phyloP scores from a whole-genome alignment of 2,888 invertebrate species.

The Meloe dianella region DNA sequence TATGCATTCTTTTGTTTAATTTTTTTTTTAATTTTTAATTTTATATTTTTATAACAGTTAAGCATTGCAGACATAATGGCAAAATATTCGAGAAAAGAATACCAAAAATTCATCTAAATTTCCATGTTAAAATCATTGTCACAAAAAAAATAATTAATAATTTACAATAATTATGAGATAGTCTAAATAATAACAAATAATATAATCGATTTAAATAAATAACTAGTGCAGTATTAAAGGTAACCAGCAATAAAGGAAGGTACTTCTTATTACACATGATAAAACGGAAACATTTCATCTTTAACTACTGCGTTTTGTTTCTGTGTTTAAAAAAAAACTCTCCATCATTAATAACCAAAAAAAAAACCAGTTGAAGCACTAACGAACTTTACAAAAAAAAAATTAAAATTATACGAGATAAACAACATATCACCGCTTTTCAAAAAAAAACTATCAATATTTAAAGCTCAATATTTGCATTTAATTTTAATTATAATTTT shows the following conservation, averaged over 20 bases:
- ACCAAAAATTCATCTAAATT: conserved; percentile 26
- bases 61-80: conserved; percentile 64
- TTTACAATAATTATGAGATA: conserved; percentile 9
- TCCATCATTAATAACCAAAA: not conserved
- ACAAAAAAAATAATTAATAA: conserved; percentile 14
- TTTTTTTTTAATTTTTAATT: conserved; percentile 46
- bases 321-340: no score
- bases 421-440: not conserved
- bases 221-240: conserved; percentile 25
- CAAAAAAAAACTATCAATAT: not conserved
- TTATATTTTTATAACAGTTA: conserved; percentile 66
- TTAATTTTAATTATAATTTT: not conserved
- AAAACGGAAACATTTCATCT: conserved; percentile 12
- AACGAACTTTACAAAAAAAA: not conserved
- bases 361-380: no score
- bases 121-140: not conserved
- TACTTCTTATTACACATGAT: conserved; percentile 11
- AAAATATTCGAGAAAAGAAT: conserved; percentile 39
- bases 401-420: not conserved
- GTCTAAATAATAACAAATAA: not conserved
- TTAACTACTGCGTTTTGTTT: conserved; percentile 2
- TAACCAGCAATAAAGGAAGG: conserved; percentile 29
- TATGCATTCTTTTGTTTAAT: conserved; percentile 68
- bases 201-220: conserved; percentile 23
- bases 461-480: conserved; percentile 10